Evolutionary conservation across 2,113 vertebrate species (phyloP).

Genomic region (Erpornis zantholeuca): DNA sequence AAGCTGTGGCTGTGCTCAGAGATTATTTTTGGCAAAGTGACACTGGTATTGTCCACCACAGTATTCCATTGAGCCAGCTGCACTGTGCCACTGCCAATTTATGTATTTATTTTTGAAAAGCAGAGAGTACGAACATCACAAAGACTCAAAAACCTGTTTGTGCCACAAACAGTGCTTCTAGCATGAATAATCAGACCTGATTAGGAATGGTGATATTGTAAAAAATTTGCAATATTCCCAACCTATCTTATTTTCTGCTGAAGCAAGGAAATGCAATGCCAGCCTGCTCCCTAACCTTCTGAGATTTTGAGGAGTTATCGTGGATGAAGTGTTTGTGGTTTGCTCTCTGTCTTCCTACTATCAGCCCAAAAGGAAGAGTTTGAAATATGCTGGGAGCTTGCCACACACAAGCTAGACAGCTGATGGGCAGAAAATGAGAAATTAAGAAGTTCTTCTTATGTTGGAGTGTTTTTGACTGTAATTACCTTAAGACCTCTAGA

Average conservation of each 20-base stretch:
- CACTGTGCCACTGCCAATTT: neutral
- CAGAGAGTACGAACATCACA: neutral
- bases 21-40: neutral
- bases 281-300: neutral
- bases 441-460: neutral
- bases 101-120: conserved; percentile 18
- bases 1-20: neutral
- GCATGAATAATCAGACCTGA: neutral
- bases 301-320: neutral
- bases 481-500: neutral
- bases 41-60: neutral
- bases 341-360: neutral
- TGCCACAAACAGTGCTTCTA: neutral
- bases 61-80: neutral
- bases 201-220: neutral
- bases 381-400: neutral
- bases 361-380: neutral
- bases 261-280: neutral
- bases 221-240: neutral
- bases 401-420: neutral
- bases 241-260: neutral
- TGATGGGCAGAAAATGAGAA: neutral
- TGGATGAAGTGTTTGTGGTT: neutral
- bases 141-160: neutral
- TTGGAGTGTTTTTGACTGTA: neutral